phyloP scores from a whole-genome alignment of 2,113 vertebrate species.

The Mesembrinibis cayennensis region DNA sequence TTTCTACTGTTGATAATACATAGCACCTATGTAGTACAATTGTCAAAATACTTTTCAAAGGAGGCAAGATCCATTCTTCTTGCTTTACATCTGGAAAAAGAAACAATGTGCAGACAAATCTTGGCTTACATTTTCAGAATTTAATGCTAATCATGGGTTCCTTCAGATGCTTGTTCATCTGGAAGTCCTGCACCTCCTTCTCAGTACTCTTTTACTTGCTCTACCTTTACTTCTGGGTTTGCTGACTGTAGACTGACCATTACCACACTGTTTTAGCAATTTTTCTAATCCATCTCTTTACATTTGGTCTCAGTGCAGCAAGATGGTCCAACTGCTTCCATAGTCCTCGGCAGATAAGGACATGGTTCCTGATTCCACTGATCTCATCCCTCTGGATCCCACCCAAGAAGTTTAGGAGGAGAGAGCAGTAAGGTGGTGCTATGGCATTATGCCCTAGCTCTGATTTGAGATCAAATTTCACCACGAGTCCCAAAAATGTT shows the following conservation, averaged over 20 bases:
- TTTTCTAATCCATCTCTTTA: background rate
- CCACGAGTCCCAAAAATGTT: rapidly evolving
- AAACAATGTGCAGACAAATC: background rate
- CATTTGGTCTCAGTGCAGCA: background rate
- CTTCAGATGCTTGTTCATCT: background rate
- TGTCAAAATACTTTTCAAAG: background rate
- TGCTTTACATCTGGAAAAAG: background rate
- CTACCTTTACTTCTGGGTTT: background rate
- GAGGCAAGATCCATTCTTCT: background rate
- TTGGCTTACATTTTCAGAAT: background rate
- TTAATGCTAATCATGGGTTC: background rate
- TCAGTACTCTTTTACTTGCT: background rate
- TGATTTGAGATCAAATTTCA: background rate
- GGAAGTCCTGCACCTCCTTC: background rate
- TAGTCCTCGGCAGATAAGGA: background rate
- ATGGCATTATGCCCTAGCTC: background rate
- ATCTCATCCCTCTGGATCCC: background rate
- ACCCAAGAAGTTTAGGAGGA: background rate
- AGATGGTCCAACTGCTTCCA: background rate
- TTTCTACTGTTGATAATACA: background rate
- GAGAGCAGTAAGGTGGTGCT: background rate
- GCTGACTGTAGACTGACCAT: background rate
- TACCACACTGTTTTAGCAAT: background rate
- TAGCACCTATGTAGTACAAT: background rate
- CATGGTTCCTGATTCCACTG: background rate